These are phyloP conservation scores for roundworm (Caenorhabditis elegans) DNA, from an alignment of 1,140 invertebrate species.

Conservation along the genomic window DNA sequence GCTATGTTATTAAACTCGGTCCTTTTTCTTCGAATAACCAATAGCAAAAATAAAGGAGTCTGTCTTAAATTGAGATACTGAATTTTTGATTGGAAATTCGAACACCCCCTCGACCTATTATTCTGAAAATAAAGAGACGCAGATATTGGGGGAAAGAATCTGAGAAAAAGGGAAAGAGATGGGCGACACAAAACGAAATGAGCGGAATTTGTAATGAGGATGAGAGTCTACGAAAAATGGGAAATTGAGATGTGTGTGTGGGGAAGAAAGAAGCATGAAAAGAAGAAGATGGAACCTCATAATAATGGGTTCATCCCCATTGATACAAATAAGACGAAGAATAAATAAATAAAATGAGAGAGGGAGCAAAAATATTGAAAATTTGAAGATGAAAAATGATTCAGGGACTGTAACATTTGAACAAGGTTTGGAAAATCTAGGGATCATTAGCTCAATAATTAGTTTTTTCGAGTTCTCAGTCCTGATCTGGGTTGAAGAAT, in stretches of 20 bases:
- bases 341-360: not conserved
- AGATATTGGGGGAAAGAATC: not conserved
- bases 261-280: not conserved
- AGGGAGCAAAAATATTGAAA: not conserved
- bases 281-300: not conserved
- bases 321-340: not conserved
- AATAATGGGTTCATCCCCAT: not conserved
- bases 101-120: no score
- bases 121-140: not conserved
- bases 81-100: no score
- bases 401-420: no score
- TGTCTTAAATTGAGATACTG: no score
- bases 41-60: no score
- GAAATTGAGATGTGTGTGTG: not conserved
- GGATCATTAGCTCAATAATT: no score
- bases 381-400: no score
- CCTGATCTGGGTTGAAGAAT: no score
- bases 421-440: no score
- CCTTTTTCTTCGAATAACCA: not conserved
- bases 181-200: not conserved
- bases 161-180: not conserved
- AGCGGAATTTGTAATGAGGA: conserved; percentile 10
- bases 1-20: conserved; percentile 5
- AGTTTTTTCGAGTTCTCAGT: no score
- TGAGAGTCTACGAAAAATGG: not conserved